Base-by-base conservation (phyloP, 1,140 invertebrate genomes). In the Drosophila ohnishii region DNA sequence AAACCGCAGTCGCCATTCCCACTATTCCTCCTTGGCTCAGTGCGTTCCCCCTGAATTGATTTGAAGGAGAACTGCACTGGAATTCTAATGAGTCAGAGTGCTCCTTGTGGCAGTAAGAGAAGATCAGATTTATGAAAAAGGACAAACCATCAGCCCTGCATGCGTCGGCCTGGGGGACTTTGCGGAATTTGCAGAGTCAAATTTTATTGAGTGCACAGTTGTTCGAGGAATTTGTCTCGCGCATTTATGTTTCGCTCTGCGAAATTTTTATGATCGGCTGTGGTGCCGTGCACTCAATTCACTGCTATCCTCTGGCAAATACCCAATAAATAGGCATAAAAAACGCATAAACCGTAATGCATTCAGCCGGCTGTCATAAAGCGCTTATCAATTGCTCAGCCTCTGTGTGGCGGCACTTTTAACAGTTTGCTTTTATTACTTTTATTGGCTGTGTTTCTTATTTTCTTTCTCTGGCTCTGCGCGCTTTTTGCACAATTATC, bases 401-500 rank as follows among this genome's bases (percentile, higher is more conserved):
- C 63, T 16, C 73, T 67, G 45, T 59, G 63, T 67, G 73, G 73
- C 72, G 73, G 73, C 62, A 60, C 56, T 55, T 76, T 75, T 60
- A 75, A 75, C 62, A 75, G 73, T 67, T 75, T 53, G 73, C 40
- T 76, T 75, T 76, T 75, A 76, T 76, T 75, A 51, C 60, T 58
- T 75, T 75, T 60, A 58, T 67, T 75, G 61, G 37, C 5, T 22
- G 10, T 44, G 25, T 71, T 60, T 66, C 11, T 42, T 13, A 32
- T 53, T 42, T 66, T 48, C 61, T 50, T 19, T 25, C 32, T 34
- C 14, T 37, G 32, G 11, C 37, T 40, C 32, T 57, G 16, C 32
- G 62, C 11, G 35, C 30, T 75, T 58, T 51, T 50, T 75, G 55
- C 73, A 75, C 72, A 59, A 63, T 77, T 77, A 79, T 81, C 53